Base-by-base conservation (phyloP, 2,797 vertebrate species). In the Propithecus deckenii region DNA sequence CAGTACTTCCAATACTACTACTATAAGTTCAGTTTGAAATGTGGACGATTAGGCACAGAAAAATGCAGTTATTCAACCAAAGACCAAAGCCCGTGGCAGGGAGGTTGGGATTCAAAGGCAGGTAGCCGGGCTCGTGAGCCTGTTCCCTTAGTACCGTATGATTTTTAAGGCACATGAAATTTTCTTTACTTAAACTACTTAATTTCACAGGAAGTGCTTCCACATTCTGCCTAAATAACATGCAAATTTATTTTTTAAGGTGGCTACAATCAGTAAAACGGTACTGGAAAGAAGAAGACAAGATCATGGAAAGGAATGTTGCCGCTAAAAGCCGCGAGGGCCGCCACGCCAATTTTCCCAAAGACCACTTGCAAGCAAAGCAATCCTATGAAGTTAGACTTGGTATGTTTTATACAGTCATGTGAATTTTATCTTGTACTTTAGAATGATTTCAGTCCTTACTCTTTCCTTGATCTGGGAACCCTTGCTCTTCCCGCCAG, bases 211-310 rank as follows among this genome's bases (percentile, higher is more conserved):
- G 20, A 71, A 63, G 1, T 57, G n/a, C 74, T 81, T 65, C n/a
- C 23, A 46, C 8, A 35, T 89, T 80, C 46, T 83, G 32, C 8
- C 76, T 83, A 46, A 81, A 61, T 83, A 72, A 50, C 71, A 38
- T 5, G 12, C 67, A 46, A 15, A 71, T 76, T 61, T 86, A 55
- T 83, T 59, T 97, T 97, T 87, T 92, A 75, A 98, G 97, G 72
- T 98, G 98, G 97, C 88, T 98, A 15, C 96, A 97, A 32, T 95
- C 97, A 41, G 86, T 98, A 41, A 98, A 97, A 78, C 2, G 17
- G 28, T 98, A 98, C 87, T 98, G 98, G 97, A 94, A 97, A 75
- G 18, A 81, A 84, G 80, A n/a, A 86, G 98, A 98, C 20, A 94
- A 67, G 28, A 2, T 12, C 22, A 94, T 85, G 35, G 74, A 48